phyloP scores from a whole-genome alignment of 2,888 invertebrate species.

The Charanyca ferruginea region DNA sequence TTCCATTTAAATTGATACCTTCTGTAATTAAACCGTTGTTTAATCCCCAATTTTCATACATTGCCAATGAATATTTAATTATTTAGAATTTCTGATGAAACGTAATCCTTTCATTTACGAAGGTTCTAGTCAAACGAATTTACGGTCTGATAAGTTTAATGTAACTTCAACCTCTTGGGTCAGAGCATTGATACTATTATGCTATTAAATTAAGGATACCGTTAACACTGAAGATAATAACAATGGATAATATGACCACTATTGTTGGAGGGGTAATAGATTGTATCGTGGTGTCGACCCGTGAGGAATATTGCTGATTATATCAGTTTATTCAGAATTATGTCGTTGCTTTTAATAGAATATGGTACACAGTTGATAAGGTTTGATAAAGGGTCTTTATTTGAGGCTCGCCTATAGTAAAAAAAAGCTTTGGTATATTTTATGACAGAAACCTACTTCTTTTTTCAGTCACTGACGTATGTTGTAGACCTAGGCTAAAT shows the following conservation, averaged over 20 bases:
- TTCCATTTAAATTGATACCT: conserved; percentile 39
- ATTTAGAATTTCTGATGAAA: conserved; percentile 41
- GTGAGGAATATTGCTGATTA: conserved; percentile 53
- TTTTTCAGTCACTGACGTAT: neutral
- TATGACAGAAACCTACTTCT: neutral
- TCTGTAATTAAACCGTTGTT: conserved; percentile 38
- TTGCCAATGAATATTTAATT: conserved; percentile 54
- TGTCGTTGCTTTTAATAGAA: conserved; percentile 40
- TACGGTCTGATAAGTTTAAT: conserved; percentile 57
- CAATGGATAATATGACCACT: conserved; percentile 41
- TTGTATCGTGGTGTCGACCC: conserved; percentile 52
- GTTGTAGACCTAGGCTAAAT: no score
- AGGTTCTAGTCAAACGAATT: conserved; percentile 53
- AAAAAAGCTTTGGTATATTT: conserved; percentile 8
- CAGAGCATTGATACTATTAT: conserved; percentile 36
- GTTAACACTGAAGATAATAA: conserved; percentile 38
- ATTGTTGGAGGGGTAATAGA: conserved; percentile 52
- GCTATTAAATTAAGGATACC: conserved; percentile 53
- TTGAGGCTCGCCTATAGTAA: neutral
- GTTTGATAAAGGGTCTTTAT: conserved; percentile 34
- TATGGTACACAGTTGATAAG: conserved; percentile 42
- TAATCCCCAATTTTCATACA: conserved; percentile 52
- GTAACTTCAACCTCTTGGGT: conserved; percentile 51
- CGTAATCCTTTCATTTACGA: conserved; percentile 43
- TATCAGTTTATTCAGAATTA: conserved; percentile 50